Base-by-base conservation (phyloP, 1,140 invertebrate species). In the Bombus terrestris region DNA sequence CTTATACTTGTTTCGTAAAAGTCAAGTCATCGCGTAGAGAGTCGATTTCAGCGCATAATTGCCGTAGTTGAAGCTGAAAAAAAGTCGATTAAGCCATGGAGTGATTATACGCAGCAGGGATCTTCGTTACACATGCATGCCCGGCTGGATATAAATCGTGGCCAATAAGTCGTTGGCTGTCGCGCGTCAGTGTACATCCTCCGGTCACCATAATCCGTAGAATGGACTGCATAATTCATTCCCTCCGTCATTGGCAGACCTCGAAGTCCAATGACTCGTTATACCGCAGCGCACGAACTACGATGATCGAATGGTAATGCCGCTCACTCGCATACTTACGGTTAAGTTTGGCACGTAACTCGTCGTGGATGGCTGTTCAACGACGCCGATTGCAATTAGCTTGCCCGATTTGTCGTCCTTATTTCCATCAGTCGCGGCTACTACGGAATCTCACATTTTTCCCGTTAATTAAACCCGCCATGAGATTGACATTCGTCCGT, bases 221-320 rank as follows among this genome's bases (percentile, higher is more conserved):
- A 37, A 89, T 81, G 75, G 78, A 82, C 88, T 90, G 88, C 89
- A 90, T 90, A 90, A 90, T 90, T 90, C 89, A 90, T 90, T 90
- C 64, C 35, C 53, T 64, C 88, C 80, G 88, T 89, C 89, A 89
- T 90, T 89, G 86, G 86, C 85, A 87, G 89, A 76, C 86, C 73
- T 79, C 81, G 62, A 85, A 90, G 81, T 85, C 89, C 75, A 72
- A 87, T 81, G 89, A 89, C 79, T 89, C 89, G 86, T 89, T 87
- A 89, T 87, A 90, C 59, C 74, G 71, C 35, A 85, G 64, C 86
- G 69, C 59, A 77, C 82, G 53, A 80, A 81, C 86, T 89, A 90
- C 89, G 79, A 87, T 59, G 47, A 39, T 47, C 88, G 89, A 90
- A 88, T 90, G 81, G 81, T 72, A 90, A 90, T 91, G 87, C 66